Base-by-base conservation (phyloP, 2,797 vertebrate genomes). In the Lagocephalus sceleratus region DNA sequence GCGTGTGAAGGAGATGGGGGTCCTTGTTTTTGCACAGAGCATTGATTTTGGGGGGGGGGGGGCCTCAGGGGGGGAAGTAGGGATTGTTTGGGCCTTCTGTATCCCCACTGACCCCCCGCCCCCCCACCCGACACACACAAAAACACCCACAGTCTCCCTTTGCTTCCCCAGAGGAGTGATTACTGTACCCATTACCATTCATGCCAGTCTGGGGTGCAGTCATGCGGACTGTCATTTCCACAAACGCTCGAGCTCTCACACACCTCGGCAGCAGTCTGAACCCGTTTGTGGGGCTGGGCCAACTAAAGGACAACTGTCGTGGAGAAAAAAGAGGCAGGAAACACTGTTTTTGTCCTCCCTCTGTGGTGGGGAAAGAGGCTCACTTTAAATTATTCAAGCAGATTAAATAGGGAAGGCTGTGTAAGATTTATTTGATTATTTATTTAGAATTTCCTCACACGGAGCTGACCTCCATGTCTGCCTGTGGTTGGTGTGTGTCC, bases 111-210 rank as follows among this genome's bases (percentile, higher is more conserved):
- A 56, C 63, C 66, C 40, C 55, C 25, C n/a, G n/a, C n/a, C n/a
- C n/a, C n/a, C n/a, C n/a, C n/a, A n/a, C 56, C 39, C 45, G 40
- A 47, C 54, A 50, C 50, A 47, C 57, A 47, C 46, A 71, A 57
- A 74, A n/a, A 58, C 63, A 69, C 62, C 12, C 57, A 46, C 22
- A 71, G 65, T 67, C 57, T 60, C 53, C 62, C 58, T 64, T 53
- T 9, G 20, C 63, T 63, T 53, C 73, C 63, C 68, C 48, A 23
- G 49, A 56, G 73, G 75, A 69, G 62, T 52, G 58, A 75, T 84
- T 78, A 80, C 77, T 75, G 52, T 73, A 57, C 66, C 63, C 77
- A 74, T 88, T 85, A 82, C 74, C 68, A 77, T 77, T 68, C 70
- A 62, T 82, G 85, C 74, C 77, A 75, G 70, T 86, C 83, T 81